Conservation (phyloP, 2,888 invertebrate genomes). For the Lycia hirtaria region DNA sequence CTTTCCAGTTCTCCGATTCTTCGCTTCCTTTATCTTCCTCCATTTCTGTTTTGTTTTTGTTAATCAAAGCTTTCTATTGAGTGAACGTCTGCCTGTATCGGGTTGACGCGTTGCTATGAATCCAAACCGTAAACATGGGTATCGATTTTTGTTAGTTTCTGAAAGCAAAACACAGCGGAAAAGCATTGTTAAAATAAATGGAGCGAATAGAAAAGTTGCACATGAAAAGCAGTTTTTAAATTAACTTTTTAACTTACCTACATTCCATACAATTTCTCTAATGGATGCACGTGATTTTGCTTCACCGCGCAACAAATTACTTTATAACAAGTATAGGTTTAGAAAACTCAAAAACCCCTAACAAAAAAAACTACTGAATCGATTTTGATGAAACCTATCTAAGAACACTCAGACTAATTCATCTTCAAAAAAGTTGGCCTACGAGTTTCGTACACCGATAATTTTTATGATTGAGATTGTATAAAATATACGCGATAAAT, state of each 20-base stretch:
- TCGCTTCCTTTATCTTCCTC: slow-evolving; percentile 75
- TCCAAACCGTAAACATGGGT: slow-evolving; percentile 50
- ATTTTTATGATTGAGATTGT: too few species aligned
- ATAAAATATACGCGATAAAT: too few species aligned
- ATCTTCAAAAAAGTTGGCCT: too few species aligned
- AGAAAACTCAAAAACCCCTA: too few species aligned
- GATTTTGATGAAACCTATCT: too few species aligned
- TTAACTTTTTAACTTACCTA: background rate
- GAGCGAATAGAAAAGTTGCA: background rate
- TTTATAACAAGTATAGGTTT: too few species aligned
- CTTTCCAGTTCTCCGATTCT: slow-evolving; percentile 89
- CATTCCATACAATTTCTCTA: background rate
- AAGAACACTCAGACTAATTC: too few species aligned
- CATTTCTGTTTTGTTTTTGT: slow-evolving; percentile 49
- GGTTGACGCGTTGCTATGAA: slow-evolving; percentile 51
- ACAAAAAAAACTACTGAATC: too few species aligned
- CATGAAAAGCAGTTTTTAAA: background rate
- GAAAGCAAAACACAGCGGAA: background rate
- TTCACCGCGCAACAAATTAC: too few species aligned
- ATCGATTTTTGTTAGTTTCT: slow-evolving; percentile 46
- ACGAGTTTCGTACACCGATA: too few species aligned
- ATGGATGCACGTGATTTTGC: too few species aligned
- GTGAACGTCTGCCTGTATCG: slow-evolving; percentile 8
- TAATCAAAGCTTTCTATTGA: background rate
- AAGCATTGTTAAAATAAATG: background rate